Base-by-base conservation (phyloP, 92 coral and sea anemone species). In the Actinostola sp. region DNA sequence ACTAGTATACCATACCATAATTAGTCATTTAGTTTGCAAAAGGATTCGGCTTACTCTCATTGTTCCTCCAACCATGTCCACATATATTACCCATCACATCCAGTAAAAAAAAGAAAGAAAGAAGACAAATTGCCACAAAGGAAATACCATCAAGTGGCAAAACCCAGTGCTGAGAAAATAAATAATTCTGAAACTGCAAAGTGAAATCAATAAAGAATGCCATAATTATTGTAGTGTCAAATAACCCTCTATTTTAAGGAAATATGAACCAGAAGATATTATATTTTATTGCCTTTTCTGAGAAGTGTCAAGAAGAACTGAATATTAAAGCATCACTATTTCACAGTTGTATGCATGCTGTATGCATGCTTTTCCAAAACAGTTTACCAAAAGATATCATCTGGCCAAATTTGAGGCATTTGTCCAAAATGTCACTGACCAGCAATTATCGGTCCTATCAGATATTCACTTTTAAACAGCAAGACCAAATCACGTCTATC, bases 241-340 rank as follows among this genome's bases (percentile, higher is more conserved):
- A 73, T 59, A 49, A 39, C 90, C 90, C 27, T 80, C 90, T 17
- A 39, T 80, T 27, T 67, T 85, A 14, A 71, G 72, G 21, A 67
- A 73, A 57, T 38, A 60, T 13, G 29, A 71, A 17, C 45, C 84
- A 21, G 17, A 80, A 25, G 77, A 82, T 34, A 51, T 85, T 33
- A n/a, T n/a, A n/a, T n/a, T n/a, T n/a, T n/a, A 64, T 81, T 11
- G 35, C 45, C 25, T 79, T 85, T 64, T 45, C 66, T 16, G 86
- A 67, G 38, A 70, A 77, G 20, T 74, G 71, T 45, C 67, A 62
- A 8, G 57, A 58, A 39, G 91, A 86, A 54, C 41, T 86, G 24
- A 45, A 67, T 27, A 68, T 29, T 49, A 80, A 53, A 68, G 91
- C 87, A 31, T 87, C 83, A 48, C 61, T 63, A 30, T 60, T 75